A percentile compares a stretch with the other conserved stretches of the same genome.
Evolutionary conservation across 2,888 invertebrate genomes (phyloP).

Genomic region (Amiota mariae): DNA sequence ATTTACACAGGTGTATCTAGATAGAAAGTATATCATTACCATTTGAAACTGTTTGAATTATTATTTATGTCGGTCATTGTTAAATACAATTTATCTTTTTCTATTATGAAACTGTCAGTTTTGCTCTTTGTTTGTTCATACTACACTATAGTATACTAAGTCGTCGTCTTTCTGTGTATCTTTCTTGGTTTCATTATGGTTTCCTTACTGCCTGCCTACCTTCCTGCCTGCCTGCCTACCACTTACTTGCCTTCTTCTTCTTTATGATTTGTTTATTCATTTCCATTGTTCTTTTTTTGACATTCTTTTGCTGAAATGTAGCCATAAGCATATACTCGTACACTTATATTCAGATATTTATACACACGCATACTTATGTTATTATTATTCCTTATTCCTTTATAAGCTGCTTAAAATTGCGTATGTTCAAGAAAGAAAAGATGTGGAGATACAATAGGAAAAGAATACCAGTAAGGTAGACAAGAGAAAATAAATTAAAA

Average conservation of each 20-base stretch:
- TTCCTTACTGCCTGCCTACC: too few relatives aligned
- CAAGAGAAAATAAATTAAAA: constrained; percentile 18
- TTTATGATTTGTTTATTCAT: not conserved
- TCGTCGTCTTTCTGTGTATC: constrained; percentile 11
- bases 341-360: not conserved
- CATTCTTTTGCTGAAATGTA: not conserved
- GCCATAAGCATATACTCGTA: not conserved
- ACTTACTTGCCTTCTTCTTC: not conserved
- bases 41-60: constrained; percentile 6
- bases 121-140: not conserved
- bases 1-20: not conserved
- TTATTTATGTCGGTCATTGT: constrained; percentile 25
- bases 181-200: not conserved
- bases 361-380: constrained; percentile 7
- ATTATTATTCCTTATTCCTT: not conserved
- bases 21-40: not conserved
- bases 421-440: not conserved
- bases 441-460: not conserved
- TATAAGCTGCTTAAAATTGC: not conserved
- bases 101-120: not conserved
- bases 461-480: not conserved
- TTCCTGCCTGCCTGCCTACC: too few relatives aligned
- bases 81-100: constrained; percentile 32
- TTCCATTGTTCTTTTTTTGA: too few relatives aligned
- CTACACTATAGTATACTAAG: too few relatives aligned